These are phyloP conservation scores for Catocala nupta DNA, from an alignment of 2,888 invertebrate genomes.

Conservation along the genomic window DNA sequence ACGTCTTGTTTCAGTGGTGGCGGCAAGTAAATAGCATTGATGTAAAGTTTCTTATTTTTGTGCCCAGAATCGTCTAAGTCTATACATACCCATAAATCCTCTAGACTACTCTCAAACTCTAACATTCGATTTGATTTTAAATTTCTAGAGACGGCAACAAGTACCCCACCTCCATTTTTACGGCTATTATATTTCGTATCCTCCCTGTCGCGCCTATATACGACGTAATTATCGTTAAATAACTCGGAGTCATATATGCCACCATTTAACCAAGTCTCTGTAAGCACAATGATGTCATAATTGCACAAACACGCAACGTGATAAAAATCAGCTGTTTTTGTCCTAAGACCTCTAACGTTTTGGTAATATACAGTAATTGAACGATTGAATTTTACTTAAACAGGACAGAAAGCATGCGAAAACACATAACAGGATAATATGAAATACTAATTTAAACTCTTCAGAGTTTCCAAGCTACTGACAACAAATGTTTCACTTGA, in stretches of 20 bases:
- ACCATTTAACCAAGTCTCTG: slow-evolving; percentile 32
- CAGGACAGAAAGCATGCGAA: background rate
- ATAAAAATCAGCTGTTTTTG: slow-evolving; percentile 34
- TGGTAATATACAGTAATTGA: slow-evolving; percentile 32
- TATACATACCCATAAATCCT: slow-evolving; percentile 27
- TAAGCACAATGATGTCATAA: slow-evolving; percentile 34
- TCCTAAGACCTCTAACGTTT: slow-evolving; percentile 35
- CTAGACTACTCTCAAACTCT: slow-evolving; percentile 17
- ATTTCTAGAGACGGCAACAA: slow-evolving; percentile 16
- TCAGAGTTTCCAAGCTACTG: slow-evolving; percentile 4
- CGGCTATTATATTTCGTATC: slow-evolving; percentile 4
- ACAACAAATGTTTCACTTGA: slow-evolving; percentile 11
- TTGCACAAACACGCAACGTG: slow-evolving; percentile 24
- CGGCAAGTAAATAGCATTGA: slow-evolving; percentile 27
- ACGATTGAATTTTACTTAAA: slow-evolving; percentile 7
- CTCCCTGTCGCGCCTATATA: slow-evolving; percentile 38
- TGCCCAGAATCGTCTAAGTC: background rate
- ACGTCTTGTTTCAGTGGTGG: slow-evolving; percentile 14
- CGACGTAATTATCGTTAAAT: slow-evolving; percentile 35
- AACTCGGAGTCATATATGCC: slow-evolving; percentile 28
- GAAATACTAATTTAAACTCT: background rate
- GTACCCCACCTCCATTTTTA: slow-evolving; percentile 19
- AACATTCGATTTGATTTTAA: slow-evolving; percentile 10
- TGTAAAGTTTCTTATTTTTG: slow-evolving; percentile 1
- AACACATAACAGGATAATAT: background rate